These are phyloP conservation scores for Copsychus sechellarum DNA, from an alignment of 2,113 vertebrate species.

Conservation along the genomic window DNA sequence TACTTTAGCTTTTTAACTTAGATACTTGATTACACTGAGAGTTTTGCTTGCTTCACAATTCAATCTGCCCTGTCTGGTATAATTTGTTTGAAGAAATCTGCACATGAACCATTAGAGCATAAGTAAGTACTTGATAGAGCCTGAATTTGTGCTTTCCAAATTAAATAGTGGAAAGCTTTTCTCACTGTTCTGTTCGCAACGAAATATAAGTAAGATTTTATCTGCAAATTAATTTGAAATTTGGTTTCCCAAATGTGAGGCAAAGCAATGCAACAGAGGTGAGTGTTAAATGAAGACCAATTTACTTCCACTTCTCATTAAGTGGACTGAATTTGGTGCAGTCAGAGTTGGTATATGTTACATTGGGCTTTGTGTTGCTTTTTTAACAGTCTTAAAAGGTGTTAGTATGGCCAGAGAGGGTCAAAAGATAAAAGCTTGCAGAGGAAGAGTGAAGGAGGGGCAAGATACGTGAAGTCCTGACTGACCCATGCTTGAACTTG, in stretches of 20 bases:
- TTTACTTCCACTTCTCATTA: not conserved
- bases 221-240: not conserved
- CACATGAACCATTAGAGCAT: not conserved
- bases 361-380: not conserved
- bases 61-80: not conserved
- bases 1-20: not conserved
- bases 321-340: not conserved
- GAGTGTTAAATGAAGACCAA: not conserved
- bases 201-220: not conserved
- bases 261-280: not conserved
- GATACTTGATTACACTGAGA: not conserved
- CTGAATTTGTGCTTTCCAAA: not conserved
- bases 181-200: not conserved
- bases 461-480: not conserved
- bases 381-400: not conserved
- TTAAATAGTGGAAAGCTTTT: not conserved
- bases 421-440: not conserved
- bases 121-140: not conserved
- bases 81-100: not conserved
- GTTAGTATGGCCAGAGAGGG: not conserved
- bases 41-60: not conserved
- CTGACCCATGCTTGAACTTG: not conserved
- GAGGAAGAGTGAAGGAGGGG: not conserved
- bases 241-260: not conserved
- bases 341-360: not conserved